Evolutionary conservation across 2,797 vertebrate species (phyloP).

Genomic region (Sebastes reedi): DNA sequence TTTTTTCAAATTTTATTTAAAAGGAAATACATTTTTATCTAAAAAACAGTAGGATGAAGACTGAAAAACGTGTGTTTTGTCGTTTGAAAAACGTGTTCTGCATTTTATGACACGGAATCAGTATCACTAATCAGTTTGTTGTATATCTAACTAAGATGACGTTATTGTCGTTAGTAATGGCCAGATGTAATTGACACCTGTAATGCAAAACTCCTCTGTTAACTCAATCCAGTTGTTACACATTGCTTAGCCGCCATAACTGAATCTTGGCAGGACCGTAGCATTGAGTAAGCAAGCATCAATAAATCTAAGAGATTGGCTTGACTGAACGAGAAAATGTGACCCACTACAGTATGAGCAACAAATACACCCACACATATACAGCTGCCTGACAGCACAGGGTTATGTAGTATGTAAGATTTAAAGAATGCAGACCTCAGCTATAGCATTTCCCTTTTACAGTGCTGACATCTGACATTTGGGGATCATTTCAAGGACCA

Average conservation of each 20-base stretch:
- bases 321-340: not conserved
- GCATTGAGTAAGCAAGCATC: too few relatives aligned
- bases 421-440: not conserved
- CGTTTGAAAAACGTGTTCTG: not conserved
- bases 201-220: not conserved
- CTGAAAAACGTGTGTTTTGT: not conserved
- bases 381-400: not conserved
- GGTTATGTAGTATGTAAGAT: not conserved
- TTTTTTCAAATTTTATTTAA: too few relatives aligned
- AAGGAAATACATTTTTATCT: too few relatives aligned
- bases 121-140: not conserved
- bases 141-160: not conserved
- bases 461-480: constrained; percentile 29
- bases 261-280: not conserved
- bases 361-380: not conserved
- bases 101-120: not conserved
- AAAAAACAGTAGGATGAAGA: not conserved
- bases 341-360: not conserved
- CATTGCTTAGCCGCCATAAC: not conserved
- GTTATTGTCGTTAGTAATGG: not conserved
- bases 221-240: not conserved
- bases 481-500: constrained; percentile 25
- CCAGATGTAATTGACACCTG: not conserved
- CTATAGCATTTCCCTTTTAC: not conserved
- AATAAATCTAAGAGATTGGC: not conserved